Conservation (phyloP, 2,113 vertebrate species). For the Oceanodroma tethys region DNA sequence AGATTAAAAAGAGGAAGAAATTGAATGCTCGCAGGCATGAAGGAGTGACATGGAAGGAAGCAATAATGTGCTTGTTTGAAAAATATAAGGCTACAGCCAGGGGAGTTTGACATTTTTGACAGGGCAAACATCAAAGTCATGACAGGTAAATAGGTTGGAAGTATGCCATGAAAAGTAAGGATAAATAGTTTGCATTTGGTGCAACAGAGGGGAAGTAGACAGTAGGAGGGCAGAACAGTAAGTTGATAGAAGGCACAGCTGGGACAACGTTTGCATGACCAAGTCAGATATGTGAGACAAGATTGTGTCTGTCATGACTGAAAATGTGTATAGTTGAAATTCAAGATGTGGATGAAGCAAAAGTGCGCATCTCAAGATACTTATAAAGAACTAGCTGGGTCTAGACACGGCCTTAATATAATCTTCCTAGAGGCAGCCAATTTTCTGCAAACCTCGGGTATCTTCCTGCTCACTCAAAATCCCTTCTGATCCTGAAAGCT, state of each 20-base stretch:
- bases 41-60: background rate
- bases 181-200: background rate
- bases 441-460: background rate
- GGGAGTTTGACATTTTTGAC: conserved; percentile 15
- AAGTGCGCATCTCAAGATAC: background rate
- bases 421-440: background rate
- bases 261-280: background rate
- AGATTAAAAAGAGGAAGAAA: background rate
- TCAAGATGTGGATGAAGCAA: background rate
- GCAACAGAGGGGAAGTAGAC: background rate
- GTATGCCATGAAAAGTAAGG: background rate
- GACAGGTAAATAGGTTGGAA: background rate
- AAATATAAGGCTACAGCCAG: background rate
- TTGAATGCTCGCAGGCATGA: background rate
- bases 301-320: background rate
- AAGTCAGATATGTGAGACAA: background rate
- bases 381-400: background rate
- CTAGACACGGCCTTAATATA: background rate
- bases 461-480: background rate
- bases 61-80: background rate
- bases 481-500: background rate
- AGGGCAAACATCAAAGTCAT: background rate
- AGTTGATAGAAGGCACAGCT: background rate
- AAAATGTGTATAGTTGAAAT: background rate
- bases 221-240: background rate